These are phyloP conservation scores for Drosophila kikkawai DNA, from an alignment of 1,140 invertebrate species.

Conservation along the genomic window DNA sequence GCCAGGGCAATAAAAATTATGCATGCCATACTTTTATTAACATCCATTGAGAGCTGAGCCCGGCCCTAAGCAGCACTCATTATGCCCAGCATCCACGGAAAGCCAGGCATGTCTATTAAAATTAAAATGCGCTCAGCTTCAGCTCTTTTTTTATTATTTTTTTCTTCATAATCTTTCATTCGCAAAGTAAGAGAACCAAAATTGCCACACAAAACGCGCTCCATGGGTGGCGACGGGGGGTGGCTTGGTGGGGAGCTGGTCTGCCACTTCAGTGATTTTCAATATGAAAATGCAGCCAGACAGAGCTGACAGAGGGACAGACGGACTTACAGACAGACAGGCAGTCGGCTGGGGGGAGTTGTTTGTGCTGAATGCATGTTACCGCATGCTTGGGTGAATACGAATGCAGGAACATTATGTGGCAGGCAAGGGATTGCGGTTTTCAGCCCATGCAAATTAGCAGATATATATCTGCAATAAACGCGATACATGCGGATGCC, in stretches of 20 bases:
- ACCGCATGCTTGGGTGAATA: conserved; percentile 71
- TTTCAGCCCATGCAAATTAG: conserved; percentile 67
- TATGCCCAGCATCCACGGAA: conserved; percentile 53
- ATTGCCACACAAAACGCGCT: conserved; percentile 70
- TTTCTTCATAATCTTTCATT: conserved; percentile 40
- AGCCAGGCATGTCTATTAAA: conserved; percentile 62
- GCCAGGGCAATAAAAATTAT: conserved; percentile 56
- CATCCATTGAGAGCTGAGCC: conserved; percentile 56
- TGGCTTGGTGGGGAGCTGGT: conserved; percentile 45
- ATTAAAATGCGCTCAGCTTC: conserved; percentile 64
- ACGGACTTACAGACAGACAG: conserved; percentile 25
- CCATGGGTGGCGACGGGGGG: neutral
- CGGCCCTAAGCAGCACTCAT: conserved; percentile 68
- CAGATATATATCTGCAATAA: conserved; percentile 46
- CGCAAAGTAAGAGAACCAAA: conserved; percentile 62
- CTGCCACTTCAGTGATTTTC: conserved; percentile 81
- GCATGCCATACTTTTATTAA: conserved; percentile 69
- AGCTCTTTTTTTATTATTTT: conserved; percentile 13
- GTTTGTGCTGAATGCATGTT: conserved; percentile 50
- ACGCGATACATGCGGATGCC: conserved; percentile 25
- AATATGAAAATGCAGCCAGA: conserved; percentile 77
- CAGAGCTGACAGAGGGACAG: conserved; percentile 50
- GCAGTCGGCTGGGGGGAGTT: conserved; percentile 18
- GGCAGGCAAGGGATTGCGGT: conserved; percentile 67
- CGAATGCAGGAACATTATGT: conserved; percentile 71